Evolutionary conservation across 2,888 invertebrate genomes (phyloP), one percentile per base, ranked within the genome.

Genomic region (Chromoteleia sp.): DNA sequence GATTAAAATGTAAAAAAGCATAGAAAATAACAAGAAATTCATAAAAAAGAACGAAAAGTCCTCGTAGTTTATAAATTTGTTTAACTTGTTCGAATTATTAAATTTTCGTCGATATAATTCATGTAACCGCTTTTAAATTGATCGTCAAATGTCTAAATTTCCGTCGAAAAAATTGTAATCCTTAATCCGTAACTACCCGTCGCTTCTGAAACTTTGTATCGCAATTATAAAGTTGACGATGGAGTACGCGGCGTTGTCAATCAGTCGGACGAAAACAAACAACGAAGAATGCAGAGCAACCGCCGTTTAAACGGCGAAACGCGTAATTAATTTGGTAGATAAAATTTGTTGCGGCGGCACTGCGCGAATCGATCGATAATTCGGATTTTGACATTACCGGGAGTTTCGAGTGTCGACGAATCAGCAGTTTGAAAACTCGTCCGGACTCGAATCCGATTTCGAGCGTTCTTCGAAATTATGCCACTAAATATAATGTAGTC

Each of bases 391-490:
- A 41, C 45, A 19, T 30, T 29, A 19, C 12, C 17, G 36, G 1
- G 54, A 21, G 43, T 59, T 61, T 68, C 48, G 56, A 77, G 54
- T 67, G 63, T 73, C 68, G 79, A 59, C 58, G 68, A 68, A 56
- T 80, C 68, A 80, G 68, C 74, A 74, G 68, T 80, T 80, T 65
- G 45, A 58, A 61, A 81, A 48, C 59, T 73, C 39, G 36, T 6
- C 19, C 14, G 63, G 54, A 52, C 33, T 45, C n/a, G 67, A 76
- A 52, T 67, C 67, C 19, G 67, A 56, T 68, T 76, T 65, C 68
- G 73, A 80, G 78, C 82, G 84, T 83, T 75, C 76, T 61, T 59
- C 70, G 33, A 63, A 77, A 81, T 81, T 81, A 73, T 75, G 70
- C 68, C 73, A 25, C 65, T 54, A 81, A 81, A 81, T 81, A 77